phyloP scores from a whole-genome alignment of 2,888 invertebrate species.

The Augiades crinisus region DNA sequence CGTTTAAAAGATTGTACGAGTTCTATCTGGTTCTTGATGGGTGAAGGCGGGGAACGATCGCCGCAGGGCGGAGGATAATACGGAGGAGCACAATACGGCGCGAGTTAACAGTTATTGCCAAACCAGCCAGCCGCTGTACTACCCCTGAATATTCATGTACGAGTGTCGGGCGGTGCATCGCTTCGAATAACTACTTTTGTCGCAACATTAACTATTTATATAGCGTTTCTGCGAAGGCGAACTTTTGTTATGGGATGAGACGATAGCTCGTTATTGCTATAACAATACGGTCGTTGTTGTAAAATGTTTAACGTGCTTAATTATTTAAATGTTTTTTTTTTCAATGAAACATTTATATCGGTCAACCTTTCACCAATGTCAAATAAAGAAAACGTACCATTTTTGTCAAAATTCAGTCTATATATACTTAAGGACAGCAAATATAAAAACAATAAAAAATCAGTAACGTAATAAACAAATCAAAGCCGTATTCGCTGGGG shows the following conservation, averaged over 20 bases:
- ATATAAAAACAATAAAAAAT: not conserved
- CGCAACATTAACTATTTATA: conserved; percentile 39
- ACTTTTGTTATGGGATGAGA: conserved; percentile 12
- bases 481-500: too few species aligned
- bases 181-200: conserved; percentile 40
- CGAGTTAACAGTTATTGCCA: conserved; percentile 73
- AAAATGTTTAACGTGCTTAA: too few species aligned
- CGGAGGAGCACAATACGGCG: conserved; percentile 49
- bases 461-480: too few species aligned
- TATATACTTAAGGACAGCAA: not conserved
- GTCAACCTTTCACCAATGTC: too few species aligned
- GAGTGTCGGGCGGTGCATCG: conserved; percentile 47
- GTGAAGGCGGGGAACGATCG: conserved; percentile 7
- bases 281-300: conserved; percentile 2
- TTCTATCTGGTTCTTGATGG: conserved; percentile 6
- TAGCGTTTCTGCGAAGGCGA: conserved; percentile 33
- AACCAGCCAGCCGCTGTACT: conserved; percentile 50
- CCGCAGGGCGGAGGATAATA: conserved; percentile 40
- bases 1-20: conserved; percentile 16
- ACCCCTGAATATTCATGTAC: conserved; percentile 71
- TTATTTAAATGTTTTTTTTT: too few species aligned
- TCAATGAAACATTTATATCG: too few species aligned
- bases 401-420: too few species aligned
- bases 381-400: too few species aligned
- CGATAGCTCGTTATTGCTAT: not conserved